These are phyloP conservation scores for Ceryle rudis DNA, from an alignment of 2,797 vertebrate genomes.

Conservation along the genomic window DNA sequence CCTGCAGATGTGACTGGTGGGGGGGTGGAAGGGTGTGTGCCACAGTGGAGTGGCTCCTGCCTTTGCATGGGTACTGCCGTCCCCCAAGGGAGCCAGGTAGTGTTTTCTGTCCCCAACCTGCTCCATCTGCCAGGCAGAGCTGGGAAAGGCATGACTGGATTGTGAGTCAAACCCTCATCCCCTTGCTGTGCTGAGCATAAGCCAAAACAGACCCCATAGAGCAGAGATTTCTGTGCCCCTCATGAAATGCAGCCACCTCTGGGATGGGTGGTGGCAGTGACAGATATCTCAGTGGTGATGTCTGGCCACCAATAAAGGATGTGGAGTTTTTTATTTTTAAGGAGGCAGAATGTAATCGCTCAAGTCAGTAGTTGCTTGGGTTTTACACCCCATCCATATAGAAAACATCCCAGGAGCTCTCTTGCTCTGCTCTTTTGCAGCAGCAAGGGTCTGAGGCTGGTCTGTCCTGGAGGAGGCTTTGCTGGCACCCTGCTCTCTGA, in stretches of 20 bases:
- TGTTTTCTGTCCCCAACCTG: not conserved
- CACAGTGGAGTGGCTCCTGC: not conserved
- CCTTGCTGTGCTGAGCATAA: not conserved
- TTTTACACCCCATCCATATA: not conserved
- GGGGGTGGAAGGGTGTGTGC: not conserved
- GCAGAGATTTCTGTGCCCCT: not conserved
- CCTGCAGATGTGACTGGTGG: not conserved
- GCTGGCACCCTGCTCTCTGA: not conserved
- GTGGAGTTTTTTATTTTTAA: not conserved
- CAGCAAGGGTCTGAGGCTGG: not conserved
- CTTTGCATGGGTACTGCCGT: not conserved
- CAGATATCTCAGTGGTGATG: rapidly evolving
- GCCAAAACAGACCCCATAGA: not conserved
- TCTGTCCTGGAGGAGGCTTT: not conserved
- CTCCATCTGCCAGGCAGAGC: not conserved
- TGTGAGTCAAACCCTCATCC: not conserved
- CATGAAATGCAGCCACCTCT: not conserved
- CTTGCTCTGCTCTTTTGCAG: rapidly evolving
- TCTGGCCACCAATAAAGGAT: not conserved
- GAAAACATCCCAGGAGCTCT: not conserved
- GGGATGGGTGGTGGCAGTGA: not conserved
- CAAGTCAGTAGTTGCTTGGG: not conserved
- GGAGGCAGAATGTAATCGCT: not conserved
- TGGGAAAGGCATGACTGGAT: not conserved
- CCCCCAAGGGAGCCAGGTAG: not conserved